Conservation (phyloP, 2,888 invertebrate species). For the Branchinecta sandiegonensis region DNA sequence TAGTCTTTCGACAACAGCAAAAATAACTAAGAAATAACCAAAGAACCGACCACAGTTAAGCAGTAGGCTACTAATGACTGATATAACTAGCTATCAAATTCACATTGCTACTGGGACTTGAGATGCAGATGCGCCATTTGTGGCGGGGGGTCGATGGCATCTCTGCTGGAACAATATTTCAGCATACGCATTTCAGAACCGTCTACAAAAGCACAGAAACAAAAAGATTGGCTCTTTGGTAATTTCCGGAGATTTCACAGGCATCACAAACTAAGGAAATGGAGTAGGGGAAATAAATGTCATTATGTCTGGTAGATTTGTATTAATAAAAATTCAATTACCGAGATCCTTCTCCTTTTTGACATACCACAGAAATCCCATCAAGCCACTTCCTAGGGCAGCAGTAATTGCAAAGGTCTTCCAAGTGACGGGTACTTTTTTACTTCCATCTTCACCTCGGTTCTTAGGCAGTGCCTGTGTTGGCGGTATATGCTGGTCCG, state of each 20-base stretch:
- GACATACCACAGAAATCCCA: conserved; percentile 59
- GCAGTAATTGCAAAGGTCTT: conserved; percentile 53
- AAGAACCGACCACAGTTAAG: too few species aligned
- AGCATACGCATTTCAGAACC: too few species aligned
- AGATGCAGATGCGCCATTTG: too few species aligned
- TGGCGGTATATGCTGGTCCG: background rate
- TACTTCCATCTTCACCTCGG: conserved; percentile 20
- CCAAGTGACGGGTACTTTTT: conserved; percentile 58
- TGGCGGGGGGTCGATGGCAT: too few species aligned
- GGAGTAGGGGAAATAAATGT: conserved; percentile 16
- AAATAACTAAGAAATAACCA: too few species aligned
- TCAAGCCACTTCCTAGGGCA: conserved; percentile 48
- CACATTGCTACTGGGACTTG: too few species aligned
- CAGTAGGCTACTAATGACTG: too few species aligned
- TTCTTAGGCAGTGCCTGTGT: background rate
- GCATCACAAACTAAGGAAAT: background rate
- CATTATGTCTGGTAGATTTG: conserved; percentile 9
- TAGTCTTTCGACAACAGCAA: too few species aligned
- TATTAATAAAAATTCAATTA: conserved; percentile 29
- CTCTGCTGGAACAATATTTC: background rate
- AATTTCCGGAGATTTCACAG: background rate
- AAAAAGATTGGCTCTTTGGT: background rate
- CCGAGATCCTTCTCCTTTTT: conserved; percentile 62
- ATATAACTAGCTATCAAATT: too few species aligned
- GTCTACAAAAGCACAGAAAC: too few species aligned